Evolutionary conservation across 2,888 invertebrate genomes (phyloP), one percentile per base, ranked within the genome.

Genomic region (Drosophila fulvimacula): DNA sequence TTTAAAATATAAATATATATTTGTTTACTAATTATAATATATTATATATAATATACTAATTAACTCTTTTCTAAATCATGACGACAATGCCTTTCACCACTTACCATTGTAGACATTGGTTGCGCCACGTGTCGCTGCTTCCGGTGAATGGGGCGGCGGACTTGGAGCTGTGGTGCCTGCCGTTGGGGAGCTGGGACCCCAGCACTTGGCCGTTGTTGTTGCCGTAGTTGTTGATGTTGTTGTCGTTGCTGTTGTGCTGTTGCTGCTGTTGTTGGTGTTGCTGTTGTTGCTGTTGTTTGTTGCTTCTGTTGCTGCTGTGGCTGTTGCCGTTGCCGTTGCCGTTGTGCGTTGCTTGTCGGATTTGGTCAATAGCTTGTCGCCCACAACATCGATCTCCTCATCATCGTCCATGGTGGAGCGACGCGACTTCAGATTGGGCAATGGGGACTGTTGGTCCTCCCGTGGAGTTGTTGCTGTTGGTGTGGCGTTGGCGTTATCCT

Each of bases 381-480:
- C 97, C 85, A 97, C 97, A 91, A 96, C 97, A 94, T 96, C 96
- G 93, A 96, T 96, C 94, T 97, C 96, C 93, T 97, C 97, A 84
- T 96, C 94, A 85, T 95, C 95, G 82, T 94, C 95, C 57, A 91
- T 80, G 5, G 91, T 90, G 55, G 91, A 91, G 58, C 91, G 92
- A 94, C 94, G 93, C 93, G 94, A 93, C 92, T 93, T 92, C 91
- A 93, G 72, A 72, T 82, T 91, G 24, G 77, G 61, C 39, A 52
- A 24, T 24, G 52, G 52, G 24, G 57, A 63, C 11, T 72, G 58
- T 19, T 79, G 72, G 56, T 82, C 82, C 34, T 81, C 92, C 88
- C 57, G 27, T 15, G 68, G 68, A 55, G 69, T 44, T 39, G 55
- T 46, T 72, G 69, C 19, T 69, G 76, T 49, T 69, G 76, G 46